These are phyloP conservation scores for Cheilosia vulpina DNA, from an alignment of 2,888 invertebrate species.

Conservation along the genomic window DNA sequence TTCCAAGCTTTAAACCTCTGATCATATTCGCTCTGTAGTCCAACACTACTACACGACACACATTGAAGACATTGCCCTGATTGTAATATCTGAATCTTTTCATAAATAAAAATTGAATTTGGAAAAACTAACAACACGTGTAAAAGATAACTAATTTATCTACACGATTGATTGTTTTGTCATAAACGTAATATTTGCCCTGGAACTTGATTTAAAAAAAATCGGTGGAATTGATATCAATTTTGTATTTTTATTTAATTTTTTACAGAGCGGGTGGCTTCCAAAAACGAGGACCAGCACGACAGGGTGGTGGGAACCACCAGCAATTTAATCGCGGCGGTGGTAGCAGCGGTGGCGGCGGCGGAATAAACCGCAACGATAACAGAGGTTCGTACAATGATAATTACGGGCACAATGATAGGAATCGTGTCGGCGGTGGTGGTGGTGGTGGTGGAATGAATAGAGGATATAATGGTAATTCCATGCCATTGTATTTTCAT, in stretches of 20 bases:
- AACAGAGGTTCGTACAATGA: slow-evolving; percentile 84
- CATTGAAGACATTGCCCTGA: no score
- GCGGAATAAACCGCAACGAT: slow-evolving; percentile 72
- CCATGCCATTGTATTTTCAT: slow-evolving; percentile 75
- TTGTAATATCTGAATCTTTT: no score
- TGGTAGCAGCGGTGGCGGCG: slow-evolving; percentile 76
- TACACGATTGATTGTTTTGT: not conserved
- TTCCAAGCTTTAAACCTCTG: no score
- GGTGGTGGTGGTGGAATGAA: slow-evolving; percentile 83
- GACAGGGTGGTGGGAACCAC: slow-evolving; percentile 83
- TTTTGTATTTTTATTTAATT: slow-evolving; percentile 14
- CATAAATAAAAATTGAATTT: no score
- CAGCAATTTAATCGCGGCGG: slow-evolving; percentile 80
- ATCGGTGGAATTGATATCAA: not conserved
- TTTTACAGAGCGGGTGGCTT: slow-evolving; percentile 82
- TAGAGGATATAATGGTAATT: slow-evolving; percentile 84
- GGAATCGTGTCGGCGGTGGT: slow-evolving; percentile 84
- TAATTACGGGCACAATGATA: slow-evolving; percentile 83
- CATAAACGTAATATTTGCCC: not conserved
- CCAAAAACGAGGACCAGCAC: slow-evolving; percentile 82
- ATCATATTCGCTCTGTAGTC: no score
- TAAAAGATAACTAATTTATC: not conserved
- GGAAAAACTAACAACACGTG: not conserved
- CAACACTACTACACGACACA: no score
- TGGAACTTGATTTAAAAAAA: not conserved